Conservation (phyloP, 1,140 invertebrate species). For the Dreissena polymorpha region DNA sequence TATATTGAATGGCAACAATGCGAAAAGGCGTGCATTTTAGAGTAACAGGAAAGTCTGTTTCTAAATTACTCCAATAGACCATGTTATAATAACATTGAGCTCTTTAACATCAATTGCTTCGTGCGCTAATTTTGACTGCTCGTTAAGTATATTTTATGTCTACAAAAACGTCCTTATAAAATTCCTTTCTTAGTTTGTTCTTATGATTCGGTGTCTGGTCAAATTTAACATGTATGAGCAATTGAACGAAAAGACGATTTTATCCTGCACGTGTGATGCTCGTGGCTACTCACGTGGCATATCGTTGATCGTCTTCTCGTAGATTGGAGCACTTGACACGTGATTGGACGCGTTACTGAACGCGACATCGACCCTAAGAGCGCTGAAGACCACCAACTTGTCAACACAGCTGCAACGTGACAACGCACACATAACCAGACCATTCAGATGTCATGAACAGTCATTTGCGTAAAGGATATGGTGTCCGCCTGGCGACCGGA, state of each 20-base stretch:
- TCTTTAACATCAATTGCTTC: neutral
- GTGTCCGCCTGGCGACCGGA: no score
- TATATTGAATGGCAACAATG: no score
- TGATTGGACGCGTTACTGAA: no score
- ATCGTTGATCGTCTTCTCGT: constrained; percentile 42
- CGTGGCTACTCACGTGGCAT: constrained; percentile 32
- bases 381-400: constrained; percentile 40
- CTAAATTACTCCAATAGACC: no score
- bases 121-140: neutral
- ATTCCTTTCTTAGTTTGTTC: neutral
- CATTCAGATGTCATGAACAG: neutral
- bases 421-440: no score
- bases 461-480: no score
- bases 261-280: neutral
- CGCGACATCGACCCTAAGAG: constrained; percentile 27
- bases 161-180: neutral
- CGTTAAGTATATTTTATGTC: neutral
- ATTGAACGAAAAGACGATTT: neutral
- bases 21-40: no score
- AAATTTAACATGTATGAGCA: neutral
- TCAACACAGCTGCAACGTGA: constrained; percentile 24
- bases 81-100: neutral
- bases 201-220: neutral
- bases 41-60: no score
- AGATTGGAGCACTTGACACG: neutral